These are phyloP conservation scores for Atta colombica DNA, from an alignment of 1,140 invertebrate species.

Conservation along the genomic window DNA sequence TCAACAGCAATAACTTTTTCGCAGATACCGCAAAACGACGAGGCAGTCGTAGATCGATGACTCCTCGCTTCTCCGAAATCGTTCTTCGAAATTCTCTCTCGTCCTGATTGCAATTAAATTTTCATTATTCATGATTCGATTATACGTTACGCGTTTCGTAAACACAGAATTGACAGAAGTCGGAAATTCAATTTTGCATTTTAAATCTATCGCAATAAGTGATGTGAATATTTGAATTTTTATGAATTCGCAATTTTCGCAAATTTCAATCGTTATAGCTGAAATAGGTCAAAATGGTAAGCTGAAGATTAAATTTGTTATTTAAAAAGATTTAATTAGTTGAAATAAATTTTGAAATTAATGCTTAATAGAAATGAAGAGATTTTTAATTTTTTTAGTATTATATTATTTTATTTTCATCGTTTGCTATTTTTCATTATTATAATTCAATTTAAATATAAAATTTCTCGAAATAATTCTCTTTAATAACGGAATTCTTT, in stretches of 20 bases:
- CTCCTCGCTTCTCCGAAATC: constrained; percentile 30
- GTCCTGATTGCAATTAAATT: constrained; percentile 47
- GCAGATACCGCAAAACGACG: constrained; percentile 56
- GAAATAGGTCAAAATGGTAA: neutral
- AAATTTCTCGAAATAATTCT: neutral
- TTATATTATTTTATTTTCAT: constrained; percentile 12
- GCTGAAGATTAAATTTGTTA: neutral
- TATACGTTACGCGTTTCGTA: constrained; percentile 10
- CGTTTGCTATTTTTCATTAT: neutral
- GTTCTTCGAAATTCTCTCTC: neutral
- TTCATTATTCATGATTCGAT: constrained; percentile 40
- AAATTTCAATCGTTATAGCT: neutral
- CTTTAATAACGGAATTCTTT: neutral
- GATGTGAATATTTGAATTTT: neutral
- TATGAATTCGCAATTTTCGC: neutral
- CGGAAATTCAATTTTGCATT: neutral
- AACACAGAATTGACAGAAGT: neutral
- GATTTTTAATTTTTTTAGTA: neutral
- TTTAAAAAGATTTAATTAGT: neutral
- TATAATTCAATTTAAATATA: neutral
- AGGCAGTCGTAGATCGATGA: constrained; percentile 52
- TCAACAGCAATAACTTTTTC: constrained; percentile 64
- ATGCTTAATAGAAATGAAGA: neutral
- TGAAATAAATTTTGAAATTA: neutral
- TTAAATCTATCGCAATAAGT: neutral